Conservation (phyloP, 37 sponge, comb jelly and placozoan genomes). For the Cliona cf. orientalis region DNA sequence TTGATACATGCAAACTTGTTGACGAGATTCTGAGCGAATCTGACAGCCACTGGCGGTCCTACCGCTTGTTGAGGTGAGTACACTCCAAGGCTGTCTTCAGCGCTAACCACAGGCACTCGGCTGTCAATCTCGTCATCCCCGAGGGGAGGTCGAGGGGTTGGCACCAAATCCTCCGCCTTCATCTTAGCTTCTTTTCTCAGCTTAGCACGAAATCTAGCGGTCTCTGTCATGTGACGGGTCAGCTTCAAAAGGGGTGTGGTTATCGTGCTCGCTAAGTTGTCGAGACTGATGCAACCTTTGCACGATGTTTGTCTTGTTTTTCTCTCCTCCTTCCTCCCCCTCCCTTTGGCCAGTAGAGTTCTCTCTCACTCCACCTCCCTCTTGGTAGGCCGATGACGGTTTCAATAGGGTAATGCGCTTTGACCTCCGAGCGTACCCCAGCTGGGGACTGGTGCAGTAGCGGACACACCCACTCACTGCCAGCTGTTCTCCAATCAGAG, state of each 20-base stretch:
- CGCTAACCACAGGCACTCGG: neutral
- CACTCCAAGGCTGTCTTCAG: no score
- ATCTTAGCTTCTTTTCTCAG: neutral
- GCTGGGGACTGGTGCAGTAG: conserved; percentile 1
- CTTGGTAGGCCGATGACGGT: no score
- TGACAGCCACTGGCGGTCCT: no score
- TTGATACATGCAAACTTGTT: no score
- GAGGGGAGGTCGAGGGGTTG: conserved; percentile 4
- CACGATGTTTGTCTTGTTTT: no score
- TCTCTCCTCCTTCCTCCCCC: no score
- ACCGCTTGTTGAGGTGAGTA: no score
- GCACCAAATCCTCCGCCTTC: neutral
- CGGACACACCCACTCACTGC: conserved; percentile 15
- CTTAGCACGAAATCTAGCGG: conserved; percentile 4
- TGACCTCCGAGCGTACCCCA: neutral
- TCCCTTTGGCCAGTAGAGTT: no score
- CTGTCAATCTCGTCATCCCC: neutral
- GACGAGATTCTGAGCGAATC: no score
- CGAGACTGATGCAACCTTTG: conserved; percentile 23
- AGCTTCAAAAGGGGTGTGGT: conserved; percentile 44
- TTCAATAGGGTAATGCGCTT: neutral
- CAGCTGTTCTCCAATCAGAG: conserved; percentile 29
- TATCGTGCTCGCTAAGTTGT: neutral
- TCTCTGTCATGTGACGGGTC: conserved; percentile 41
- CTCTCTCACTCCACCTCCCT: no score